Base-by-base conservation (phyloP, 2,888 invertebrate species). In the Meta bourneti region DNA sequence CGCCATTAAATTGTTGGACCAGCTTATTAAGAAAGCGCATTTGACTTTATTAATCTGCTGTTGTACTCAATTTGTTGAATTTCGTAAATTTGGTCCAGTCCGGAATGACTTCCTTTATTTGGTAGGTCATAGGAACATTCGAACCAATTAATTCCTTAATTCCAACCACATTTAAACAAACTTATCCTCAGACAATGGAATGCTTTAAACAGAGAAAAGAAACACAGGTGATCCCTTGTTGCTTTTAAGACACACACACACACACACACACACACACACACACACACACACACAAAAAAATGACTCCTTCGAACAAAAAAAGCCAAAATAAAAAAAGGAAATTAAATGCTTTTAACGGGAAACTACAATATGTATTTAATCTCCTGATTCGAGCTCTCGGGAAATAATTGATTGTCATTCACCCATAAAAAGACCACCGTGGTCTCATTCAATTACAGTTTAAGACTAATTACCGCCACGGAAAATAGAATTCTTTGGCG, bases 341-440 rank as follows among this genome's bases (percentile, higher is more conserved):
- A 34, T 20, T 20, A 20, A 74, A 74, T 20, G 61, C 61, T 61
- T 61, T 61, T 61, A 61, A 61, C 61, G 61, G 16, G 61, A 5
- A 16, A 52, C 19, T 19, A 54, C 61, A 79, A 79, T 54, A 13
- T 51, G n/a, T 78, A 16, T 52, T 54, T 54, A 52, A 61, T 79
- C 79, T 79, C 34, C 7, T 8, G 16, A 0, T 9, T 51, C 51
- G 20, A 19, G 19, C 79, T 19, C 16, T 9, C 13, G 11, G 13
- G 11, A 61, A 19, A 20, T 78, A 54, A 78, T 78, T 78, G 78
- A 79, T 79, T 79, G 79, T 54, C 79, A 79, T 20, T 79, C 79
- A 19, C 1, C 61, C 79, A 13, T 4, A 19, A 61, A 79, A 54
- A 34, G 79, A 79, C 79, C 79, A 79, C 79, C 79, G 61, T 20